Conservation (phyloP, 2,797 vertebrate genomes). For the Atherinosoma microstoma region DNA sequence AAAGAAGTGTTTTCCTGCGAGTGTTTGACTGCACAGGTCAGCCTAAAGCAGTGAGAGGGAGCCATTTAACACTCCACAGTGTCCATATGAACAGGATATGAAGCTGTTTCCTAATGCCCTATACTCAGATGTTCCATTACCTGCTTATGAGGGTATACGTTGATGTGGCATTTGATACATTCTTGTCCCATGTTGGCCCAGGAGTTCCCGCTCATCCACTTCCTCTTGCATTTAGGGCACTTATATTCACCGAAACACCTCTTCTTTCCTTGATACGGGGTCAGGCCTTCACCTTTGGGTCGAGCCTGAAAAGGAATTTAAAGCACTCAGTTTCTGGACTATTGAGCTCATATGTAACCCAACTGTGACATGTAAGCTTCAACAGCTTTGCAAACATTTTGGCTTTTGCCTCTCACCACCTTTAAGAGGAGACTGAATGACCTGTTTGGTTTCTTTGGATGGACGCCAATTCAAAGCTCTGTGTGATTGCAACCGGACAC, state of each 20-base stretch:
- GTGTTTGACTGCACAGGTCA: neutral
- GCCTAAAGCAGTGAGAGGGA: neutral
- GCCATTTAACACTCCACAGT: neutral
- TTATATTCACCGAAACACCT: conserved; percentile 99
- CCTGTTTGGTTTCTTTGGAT: conserved; percentile 60
- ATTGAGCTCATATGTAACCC: neutral
- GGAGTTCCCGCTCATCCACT: conserved; percentile 99
- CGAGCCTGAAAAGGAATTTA: conserved; percentile 85
- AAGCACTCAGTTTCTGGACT: neutral
- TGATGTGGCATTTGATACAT: conserved; percentile 99
- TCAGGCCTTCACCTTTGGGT: conserved; percentile 96
- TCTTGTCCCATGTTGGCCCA: conserved; percentile 99
- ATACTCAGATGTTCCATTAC: conserved; percentile 67
- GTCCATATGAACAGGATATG: neutral
- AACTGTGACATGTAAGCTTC: conserved; percentile 4
- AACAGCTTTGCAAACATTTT: conserved; percentile 45
- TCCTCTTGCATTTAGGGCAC: conserved; percentile 98
- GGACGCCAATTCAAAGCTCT: conserved; percentile 45
- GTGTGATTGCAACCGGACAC: conserved; percentile 51
- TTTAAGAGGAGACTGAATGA: conserved; percentile 36
- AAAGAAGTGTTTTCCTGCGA: conserved; percentile 6
- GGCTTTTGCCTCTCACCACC: conserved; percentile 48
- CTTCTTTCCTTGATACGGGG: conserved; percentile 96
- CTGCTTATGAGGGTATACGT: conserved; percentile 99
- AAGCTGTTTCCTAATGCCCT: neutral